Percentiles rank a stretch among this genome's conserved stretches.
Evolutionary conservation across 2,888 invertebrate species (phyloP).

Genomic region (Eupeodes luniger): DNA sequence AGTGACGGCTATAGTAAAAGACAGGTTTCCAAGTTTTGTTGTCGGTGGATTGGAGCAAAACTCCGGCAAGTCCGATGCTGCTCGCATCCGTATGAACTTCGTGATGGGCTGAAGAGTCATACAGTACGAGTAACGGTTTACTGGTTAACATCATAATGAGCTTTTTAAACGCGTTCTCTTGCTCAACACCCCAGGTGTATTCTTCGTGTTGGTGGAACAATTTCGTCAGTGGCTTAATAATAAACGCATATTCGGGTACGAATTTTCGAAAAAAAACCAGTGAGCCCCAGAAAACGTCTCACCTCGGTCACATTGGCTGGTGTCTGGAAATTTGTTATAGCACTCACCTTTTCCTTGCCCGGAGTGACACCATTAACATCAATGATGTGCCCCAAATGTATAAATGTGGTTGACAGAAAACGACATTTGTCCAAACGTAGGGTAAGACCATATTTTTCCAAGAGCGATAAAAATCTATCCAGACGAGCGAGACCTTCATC

Average conservation of each 20-base stretch:
- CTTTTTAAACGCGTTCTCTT: constrained; percentile 32
- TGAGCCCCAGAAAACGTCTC: no score
- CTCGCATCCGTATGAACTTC: constrained; percentile 29
- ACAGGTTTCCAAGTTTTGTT: constrained; percentile 54
- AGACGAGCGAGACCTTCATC: no score
- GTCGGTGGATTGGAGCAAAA: constrained; percentile 31
- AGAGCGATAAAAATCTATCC: no score
- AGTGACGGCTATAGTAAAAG: constrained; percentile 63
- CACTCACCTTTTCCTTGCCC: no score
- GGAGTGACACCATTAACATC: no score
- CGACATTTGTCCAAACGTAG: no score
- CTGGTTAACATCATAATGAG: constrained; percentile 21
- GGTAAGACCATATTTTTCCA: no score
- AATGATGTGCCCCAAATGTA: no score
- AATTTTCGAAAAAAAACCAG: constrained; percentile 24
- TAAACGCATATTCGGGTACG: constrained; percentile 30
- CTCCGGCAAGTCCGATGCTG: constrained; percentile 5
- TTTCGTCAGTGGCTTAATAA: constrained; percentile 39
- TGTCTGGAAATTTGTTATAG: no score
- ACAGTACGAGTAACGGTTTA: constrained; percentile 13
- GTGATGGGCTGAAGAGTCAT: constrained; percentile 34
- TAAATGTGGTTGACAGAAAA: no score
- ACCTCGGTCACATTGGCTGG: no score
- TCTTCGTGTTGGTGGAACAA: constrained; percentile 36
- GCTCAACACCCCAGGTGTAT: constrained; percentile 29